A percentile compares a stretch with the other conserved stretches of the same genome.
Conservation (phyloP, 2,113 vertebrate genomes). For the Nyctibius bracteatus region DNA sequence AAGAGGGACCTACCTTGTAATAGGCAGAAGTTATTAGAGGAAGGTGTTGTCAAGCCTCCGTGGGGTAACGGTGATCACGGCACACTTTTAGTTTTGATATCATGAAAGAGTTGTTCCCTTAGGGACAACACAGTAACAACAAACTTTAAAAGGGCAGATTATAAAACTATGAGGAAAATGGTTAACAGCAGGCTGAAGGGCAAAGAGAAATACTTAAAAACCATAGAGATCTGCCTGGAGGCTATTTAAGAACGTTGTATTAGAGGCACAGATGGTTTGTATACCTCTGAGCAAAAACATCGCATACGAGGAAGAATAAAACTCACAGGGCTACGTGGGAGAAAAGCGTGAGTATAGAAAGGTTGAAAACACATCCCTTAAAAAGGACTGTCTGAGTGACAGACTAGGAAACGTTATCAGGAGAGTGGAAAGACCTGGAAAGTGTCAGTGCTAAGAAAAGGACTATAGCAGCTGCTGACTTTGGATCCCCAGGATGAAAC, state of each 20-base stretch:
- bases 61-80: slow-evolving; percentile 20
- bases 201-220: slow-evolving; percentile 57
- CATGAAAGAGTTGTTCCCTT: slow-evolving; percentile 44
- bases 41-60: slow-evolving; percentile 18
- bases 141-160: slow-evolving; percentile 54
- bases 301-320: background rate
- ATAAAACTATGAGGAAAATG: slow-evolving; percentile 46
- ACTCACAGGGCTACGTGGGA: slow-evolving; percentile 21
- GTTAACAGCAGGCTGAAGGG: slow-evolving; percentile 66
- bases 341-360: background rate
- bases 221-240: slow-evolving; percentile 51
- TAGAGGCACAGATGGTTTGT: slow-evolving; percentile 68
- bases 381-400: background rate
- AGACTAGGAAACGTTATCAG: background rate
- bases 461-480: background rate
- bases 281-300: slow-evolving; percentile 55
- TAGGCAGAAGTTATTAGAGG: slow-evolving; percentile 22
- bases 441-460: background rate
- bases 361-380: background rate
- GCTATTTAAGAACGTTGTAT: slow-evolving; percentile 59
- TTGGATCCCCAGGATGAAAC: background rate
- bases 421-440: background rate
- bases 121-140: slow-evolving; percentile 43
- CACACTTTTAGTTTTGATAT: slow-evolving; percentile 34
- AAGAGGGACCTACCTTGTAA: slow-evolving; percentile 22